Evolutionary conservation across 1,140 invertebrate genomes (phyloP), one percentile per base, ranked within the genome.

Genomic region (Oppia nitens): DNA sequence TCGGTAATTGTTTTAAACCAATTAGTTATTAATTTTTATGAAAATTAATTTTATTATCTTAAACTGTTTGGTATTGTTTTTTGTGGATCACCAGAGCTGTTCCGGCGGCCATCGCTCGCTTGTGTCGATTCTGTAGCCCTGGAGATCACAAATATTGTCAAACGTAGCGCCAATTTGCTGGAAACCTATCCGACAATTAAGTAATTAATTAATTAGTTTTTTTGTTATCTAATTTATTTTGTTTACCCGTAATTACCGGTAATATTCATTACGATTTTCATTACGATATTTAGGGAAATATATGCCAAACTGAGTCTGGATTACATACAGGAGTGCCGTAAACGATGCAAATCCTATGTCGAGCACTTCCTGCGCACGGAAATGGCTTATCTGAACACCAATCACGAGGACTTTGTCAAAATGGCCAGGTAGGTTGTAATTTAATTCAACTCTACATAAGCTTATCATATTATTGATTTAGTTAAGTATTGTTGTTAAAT

Each of bases 321-420:
- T 6, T 40, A 9, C 17, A 17, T 40, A 9, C 32, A 17, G 6
- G 32, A 40, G 17, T 40, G 32, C 17, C 32, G 17, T 9, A 40
- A 40, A 17, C 6, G 17, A 40, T 40, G 32, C 32, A 40, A 17
- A 40, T 40, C 17, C 6, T 9, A 17, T 9, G 17, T 17, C 6
- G 6, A 40, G 6, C 17, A 40, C 32, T 27, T 64, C 25, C 88
- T 97, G 49, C 92, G 98, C 71, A 91, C 91, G 70, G 93, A 99
- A 76, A 76, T 98, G 57, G 91, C 95, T 2, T 99, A 98, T 72
- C 98, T 98, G 90, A 99, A 98, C 74, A 98, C 95, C 45, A 98
- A 98, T 75, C 95, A 99, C 70, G 95, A 98, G 77, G 95, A 99
- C 76, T 99, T 98, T 73, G 94, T 95, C 71, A 91, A 91, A 64